Evolutionary conservation across 2,797 vertebrate species (phyloP).

Genomic region (Melanogrammus aeglefinus): DNA sequence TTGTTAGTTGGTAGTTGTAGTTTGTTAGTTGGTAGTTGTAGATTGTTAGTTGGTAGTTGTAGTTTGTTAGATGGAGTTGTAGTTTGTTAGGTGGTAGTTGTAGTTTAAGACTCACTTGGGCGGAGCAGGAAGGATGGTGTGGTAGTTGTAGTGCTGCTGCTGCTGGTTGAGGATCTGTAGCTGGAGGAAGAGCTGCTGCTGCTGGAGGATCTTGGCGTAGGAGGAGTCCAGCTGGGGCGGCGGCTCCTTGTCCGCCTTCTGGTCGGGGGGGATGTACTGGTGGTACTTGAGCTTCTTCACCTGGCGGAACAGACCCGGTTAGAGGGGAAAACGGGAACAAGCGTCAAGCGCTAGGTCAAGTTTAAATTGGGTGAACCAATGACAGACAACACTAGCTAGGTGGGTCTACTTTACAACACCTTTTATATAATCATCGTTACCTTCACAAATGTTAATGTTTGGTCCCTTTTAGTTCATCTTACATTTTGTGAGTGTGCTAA

Average conservation of each 20-base stretch:
- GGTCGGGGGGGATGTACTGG: conserved; percentile 97
- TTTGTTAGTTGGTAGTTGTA: conserved; percentile 84
- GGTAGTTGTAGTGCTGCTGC: conserved; percentile 98
- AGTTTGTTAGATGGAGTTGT: conserved; percentile 57
- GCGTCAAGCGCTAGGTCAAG: too few species aligned
- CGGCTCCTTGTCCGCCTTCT: conserved; percentile 91
- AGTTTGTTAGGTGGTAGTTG: not conserved
- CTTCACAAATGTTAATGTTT: too few species aligned
- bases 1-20: too few species aligned
- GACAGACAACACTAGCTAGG: not conserved
- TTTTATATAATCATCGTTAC: too few species aligned
- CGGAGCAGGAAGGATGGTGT: conserved; percentile 92
- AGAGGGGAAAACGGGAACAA: not conserved
- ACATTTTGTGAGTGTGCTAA: too few species aligned
- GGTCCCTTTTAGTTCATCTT: too few species aligned
- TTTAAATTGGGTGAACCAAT: not conserved
- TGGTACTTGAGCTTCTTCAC: conserved; percentile 98
- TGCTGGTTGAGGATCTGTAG: conserved; percentile 97
- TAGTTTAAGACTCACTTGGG: conserved; percentile 80
- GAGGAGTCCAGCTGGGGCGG: conserved; percentile 92
- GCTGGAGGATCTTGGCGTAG: conserved; percentile 91
- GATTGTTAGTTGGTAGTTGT: conserved; percentile 44
- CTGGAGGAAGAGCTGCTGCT: conserved; percentile 96
- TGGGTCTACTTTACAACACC: too few species aligned
- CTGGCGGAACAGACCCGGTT: conserved; percentile 29